phyloP scores from a whole-genome alignment of 2,888 invertebrate species.

The Sclerodermus sp. region DNA sequence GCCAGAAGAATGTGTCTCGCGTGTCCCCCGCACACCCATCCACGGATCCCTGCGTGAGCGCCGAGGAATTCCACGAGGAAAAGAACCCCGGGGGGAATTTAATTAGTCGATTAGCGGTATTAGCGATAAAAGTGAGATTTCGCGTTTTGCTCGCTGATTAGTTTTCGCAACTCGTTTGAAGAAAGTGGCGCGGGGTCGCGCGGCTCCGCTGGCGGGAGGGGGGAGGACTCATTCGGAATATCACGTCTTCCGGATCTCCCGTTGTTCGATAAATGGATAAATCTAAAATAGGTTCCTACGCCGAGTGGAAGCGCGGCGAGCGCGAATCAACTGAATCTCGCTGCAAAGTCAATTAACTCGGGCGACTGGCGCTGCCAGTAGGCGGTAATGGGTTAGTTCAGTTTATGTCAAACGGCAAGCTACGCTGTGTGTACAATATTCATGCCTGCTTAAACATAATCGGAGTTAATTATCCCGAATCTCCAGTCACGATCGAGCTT shows the following conservation, averaged over 20 bases:
- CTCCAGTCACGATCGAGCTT: not conserved
- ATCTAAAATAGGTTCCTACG: slow-evolving; percentile 1
- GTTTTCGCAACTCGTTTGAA: too few relatives aligned
- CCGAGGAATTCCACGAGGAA: too few relatives aligned
- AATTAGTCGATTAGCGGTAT: too few relatives aligned
- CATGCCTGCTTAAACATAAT: not conserved
- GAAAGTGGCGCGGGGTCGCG: too few relatives aligned
- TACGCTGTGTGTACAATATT: not conserved
- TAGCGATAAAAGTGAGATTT: too few relatives aligned
- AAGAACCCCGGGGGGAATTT: too few relatives aligned
- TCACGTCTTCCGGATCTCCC: not conserved
- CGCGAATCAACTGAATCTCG: slow-evolving; percentile 1
- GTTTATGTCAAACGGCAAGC: not conserved
- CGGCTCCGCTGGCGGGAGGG: too few relatives aligned
- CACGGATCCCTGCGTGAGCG: too few relatives aligned
- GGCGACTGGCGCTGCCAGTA: not conserved
- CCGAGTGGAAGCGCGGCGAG: not conserved
- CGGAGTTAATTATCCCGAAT: not conserved
- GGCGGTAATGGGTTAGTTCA: slow-evolving; percentile 1
- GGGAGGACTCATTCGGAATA: too few relatives aligned
- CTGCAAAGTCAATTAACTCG: slow-evolving; percentile 2
- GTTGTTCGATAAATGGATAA: not conserved
- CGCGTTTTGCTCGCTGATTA: too few relatives aligned
- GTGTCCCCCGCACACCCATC: too few relatives aligned
- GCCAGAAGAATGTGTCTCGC: too few relatives aligned